Evolutionary conservation across 1,140 invertebrate species (phyloP), one percentile per base, ranked within the genome.

Genomic region (Aethina tumida): DNA sequence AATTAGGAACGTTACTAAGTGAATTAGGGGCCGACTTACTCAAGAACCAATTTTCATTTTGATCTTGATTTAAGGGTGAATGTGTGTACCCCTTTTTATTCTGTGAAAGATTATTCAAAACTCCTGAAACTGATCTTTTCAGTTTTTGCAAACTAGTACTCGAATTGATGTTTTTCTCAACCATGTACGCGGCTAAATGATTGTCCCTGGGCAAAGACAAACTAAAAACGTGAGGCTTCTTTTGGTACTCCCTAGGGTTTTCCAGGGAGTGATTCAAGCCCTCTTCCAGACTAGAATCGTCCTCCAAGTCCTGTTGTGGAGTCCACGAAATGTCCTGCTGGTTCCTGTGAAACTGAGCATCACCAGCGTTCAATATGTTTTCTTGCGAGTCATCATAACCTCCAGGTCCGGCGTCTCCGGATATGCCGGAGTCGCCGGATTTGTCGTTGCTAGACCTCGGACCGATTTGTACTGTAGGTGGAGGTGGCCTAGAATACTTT

Each of bases 341-440:
- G n/a, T 28, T 25, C 9, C 26, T 28, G 8, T 34, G 28, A 27
- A 29, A 41, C 10, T 18, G 9, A 14, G 14, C 9, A 18, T n/a
- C n/a, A n/a, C 15, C 34, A n/a, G 8, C 1, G 13, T 30, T 38
- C 18, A 41, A 31, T 3, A 41, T 36, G 12, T 19, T 32, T n/a
- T 48, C 46, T 28, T 43, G 35, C 37, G 28, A 43, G 22, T 56
- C 54, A 7, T 49, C 48, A 25, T 42, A 50, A 13, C 26, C 38
- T 2, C 42, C 32, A 14, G 49, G 43, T 5, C 48, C 47, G 20
- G 50, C 74, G 57, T 84, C 82, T 2, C 78, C 81, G 2, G 81
- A 84, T 41, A 86, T 86, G 0, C 81, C 83, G 0, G 80, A 85
- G 58, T 88, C 83, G 0, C 79, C 82, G 1, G 79, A 82, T 54